Conservation (phyloP, 2,113 vertebrate species). For the Megaptera novaeangliae region DNA sequence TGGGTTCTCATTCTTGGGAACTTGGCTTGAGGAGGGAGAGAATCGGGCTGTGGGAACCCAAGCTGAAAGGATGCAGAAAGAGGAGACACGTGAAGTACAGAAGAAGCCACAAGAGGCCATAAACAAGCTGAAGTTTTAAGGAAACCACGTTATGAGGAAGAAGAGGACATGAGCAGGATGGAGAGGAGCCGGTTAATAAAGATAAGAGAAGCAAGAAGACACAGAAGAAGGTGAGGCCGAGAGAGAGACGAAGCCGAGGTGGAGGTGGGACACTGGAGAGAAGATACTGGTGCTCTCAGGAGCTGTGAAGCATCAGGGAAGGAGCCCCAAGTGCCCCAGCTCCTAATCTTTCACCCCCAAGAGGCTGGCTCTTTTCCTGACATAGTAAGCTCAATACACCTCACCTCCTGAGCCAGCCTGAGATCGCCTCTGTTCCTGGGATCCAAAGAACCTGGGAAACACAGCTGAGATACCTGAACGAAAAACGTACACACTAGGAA, state of each 20-base stretch:
- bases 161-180: background rate
- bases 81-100: background rate
- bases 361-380: background rate
- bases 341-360: background rate
- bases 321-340: background rate
- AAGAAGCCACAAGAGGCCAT: background rate
- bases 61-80: background rate
- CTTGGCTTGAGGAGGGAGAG: background rate
- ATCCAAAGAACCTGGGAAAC: background rate
- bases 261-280: background rate
- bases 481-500: rapidly evolving
- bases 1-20: background rate
- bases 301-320: rapidly evolving
- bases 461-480: background rate
- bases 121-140: background rate
- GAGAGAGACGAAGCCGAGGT: background rate
- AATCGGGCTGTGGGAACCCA: background rate
- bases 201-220: background rate
- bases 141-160: background rate
- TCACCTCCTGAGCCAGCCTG: background rate
- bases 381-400: rapidly evolving
- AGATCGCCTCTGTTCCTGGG: background rate
- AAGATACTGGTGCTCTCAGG: background rate
- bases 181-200: background rate
- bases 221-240: background rate